Evolutionary conservation across 2,797 vertebrate genomes (phyloP), one percentile per base, ranked within the genome.

Genomic region (Falco naumanni): DNA sequence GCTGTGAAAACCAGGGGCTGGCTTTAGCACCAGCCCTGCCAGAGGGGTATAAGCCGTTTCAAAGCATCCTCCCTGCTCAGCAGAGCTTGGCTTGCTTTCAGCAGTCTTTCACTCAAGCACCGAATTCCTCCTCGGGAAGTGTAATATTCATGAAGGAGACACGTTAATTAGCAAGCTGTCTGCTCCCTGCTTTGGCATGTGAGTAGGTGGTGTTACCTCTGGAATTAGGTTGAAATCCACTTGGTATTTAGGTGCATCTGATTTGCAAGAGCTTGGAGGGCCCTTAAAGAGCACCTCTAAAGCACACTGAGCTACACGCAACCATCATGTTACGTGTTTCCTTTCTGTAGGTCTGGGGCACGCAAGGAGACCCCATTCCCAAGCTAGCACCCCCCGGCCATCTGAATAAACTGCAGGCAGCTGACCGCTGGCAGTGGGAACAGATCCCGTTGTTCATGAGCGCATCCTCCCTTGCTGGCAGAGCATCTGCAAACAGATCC

Each of bases 151-250:
- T 91, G 85, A 94, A 87, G 83, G 78, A 96, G 91, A 88, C 77
- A 78, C 9, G 29, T 83, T 92, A 82, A 96, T 92, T 87, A 94
- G 88, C 92, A 90, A 93, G 75, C 95, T 0, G 76, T 90, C 95
- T 95, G 96, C 86, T 95, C 93, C 70, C 69, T 51, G 81, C 68
- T 93, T 87, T 83, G 74, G 83, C 80, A 72, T 87, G 89, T n/a
- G 85, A 88, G 86, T 91, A 83, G 93, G 84, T 96, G 96, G 86
- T 87, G 95, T 82, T 95, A 83, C 87, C 86, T 83, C 78, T 94
- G 92, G 91, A 92, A 95, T 95, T 84, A 77, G 91, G 93, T 90
- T 92, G 89, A 77, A 89, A 94, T 88, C 68, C 60, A 0, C 84
- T 90, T 63, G 89, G 84, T 81, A 86, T 96, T 95, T 95, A 93